A percentile compares a stretch with the other conserved stretches of the same genome.
These are phyloP conservation scores for Auanema freiburgensis DNA, from an alignment of 2,888 invertebrate species.

Conservation along the genomic window DNA sequence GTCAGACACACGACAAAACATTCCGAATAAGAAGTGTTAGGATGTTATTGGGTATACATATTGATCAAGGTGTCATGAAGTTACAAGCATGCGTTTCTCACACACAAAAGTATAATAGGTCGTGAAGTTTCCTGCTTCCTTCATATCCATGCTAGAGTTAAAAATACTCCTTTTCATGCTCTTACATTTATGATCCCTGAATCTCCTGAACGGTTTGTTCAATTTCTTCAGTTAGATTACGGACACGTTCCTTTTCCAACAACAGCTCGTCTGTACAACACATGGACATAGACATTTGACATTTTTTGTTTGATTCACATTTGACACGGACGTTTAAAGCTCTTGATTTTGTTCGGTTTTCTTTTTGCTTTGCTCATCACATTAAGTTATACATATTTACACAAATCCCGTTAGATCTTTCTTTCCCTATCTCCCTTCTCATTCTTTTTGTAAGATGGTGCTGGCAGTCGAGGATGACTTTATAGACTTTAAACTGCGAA, in stretches of 20 bases:
- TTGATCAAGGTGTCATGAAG: no score
- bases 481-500: no score
- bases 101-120: not conserved
- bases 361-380: not conserved
- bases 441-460: not conserved
- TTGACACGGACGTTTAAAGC: not conserved
- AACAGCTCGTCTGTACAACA: conserved; percentile 66
- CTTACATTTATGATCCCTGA: conserved; percentile 62
- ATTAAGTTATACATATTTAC: conserved; percentile 3
- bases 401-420: not conserved
- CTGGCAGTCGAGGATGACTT: not conserved
- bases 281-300: conserved; percentile 3
- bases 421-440: not conserved
- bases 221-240: conserved; percentile 64
- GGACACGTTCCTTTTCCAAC: conserved; percentile 64
- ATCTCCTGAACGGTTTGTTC: conserved; percentile 65
- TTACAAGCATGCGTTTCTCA: no score
- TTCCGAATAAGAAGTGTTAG: not conserved
- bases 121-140: not conserved
- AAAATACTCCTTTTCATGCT: not conserved
- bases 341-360: no score
- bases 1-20: conserved; percentile 9
- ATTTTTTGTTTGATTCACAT: not conserved
- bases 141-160: not conserved
- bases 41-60: no score